Evolutionary conservation across 2,113 vertebrate species (phyloP).

Genomic region (Zeus faber): DNA sequence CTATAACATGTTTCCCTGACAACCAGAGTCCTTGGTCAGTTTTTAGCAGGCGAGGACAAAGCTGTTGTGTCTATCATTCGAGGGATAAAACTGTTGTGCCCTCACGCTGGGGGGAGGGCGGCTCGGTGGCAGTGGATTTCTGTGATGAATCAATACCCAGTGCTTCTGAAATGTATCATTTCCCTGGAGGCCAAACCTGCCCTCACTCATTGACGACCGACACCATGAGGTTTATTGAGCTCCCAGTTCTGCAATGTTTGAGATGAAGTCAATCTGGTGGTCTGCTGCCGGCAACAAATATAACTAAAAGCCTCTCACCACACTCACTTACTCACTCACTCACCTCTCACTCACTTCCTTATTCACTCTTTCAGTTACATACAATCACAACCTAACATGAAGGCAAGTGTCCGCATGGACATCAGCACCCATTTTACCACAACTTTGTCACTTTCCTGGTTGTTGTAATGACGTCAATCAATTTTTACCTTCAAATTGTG

Average conservation of each 20-base stretch:
- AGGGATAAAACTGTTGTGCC: neutral
- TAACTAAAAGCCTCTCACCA: neutral
- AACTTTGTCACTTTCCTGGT: no score
- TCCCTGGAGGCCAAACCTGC: constrained; percentile 14
- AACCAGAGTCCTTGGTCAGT: constrained; percentile 40
- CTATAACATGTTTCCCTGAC: constrained; percentile 60
- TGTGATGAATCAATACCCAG: constrained; percentile 35
- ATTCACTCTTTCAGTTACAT: no score
- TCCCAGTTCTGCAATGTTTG: neutral
- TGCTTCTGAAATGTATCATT: constrained; percentile 36
- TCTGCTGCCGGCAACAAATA: neutral
- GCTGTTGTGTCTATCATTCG: constrained; percentile 1
- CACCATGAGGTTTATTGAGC: neutral
- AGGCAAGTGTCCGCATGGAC: no score
- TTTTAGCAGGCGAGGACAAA: constrained; percentile 33
- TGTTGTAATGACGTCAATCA: no score
- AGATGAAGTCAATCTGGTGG: neutral
- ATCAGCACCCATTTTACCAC: no score
- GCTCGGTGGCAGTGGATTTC: constrained; percentile 22
- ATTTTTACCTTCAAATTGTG: no score
- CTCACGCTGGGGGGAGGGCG: constrained; percentile 14
- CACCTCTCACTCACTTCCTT: no score
- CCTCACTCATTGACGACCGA: constrained; percentile 36
- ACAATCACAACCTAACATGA: no score
- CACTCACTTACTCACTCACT: no score